Evolutionary conservation across 2,113 vertebrate species (phyloP).

Genomic region (Oreocharis arfaki): DNA sequence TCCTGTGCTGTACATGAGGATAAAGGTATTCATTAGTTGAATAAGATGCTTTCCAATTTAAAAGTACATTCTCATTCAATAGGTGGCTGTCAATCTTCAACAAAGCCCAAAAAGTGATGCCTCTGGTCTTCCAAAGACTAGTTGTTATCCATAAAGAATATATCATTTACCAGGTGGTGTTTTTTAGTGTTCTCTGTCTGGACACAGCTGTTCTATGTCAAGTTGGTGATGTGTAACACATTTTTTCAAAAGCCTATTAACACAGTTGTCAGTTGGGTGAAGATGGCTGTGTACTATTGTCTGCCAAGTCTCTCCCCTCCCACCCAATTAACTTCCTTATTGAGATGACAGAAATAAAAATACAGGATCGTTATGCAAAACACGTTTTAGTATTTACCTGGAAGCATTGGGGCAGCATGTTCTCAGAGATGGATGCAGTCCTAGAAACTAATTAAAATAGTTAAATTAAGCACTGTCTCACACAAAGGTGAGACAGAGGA

Average conservation of each 20-base stretch:
- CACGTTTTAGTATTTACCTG: slow-evolving; percentile 41
- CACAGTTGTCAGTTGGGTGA: slow-evolving; percentile 46
- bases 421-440: background rate
- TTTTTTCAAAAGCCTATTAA: slow-evolving; percentile 58
- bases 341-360: slow-evolving; percentile 59
- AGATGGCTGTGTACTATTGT: slow-evolving; percentile 40
- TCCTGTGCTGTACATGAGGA: background rate
- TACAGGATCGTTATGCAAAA: slow-evolving; percentile 43
- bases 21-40: background rate
- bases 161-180: slow-evolving; percentile 38
- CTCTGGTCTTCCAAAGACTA: background rate
- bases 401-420: slow-evolving; percentile 28
- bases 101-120: background rate
- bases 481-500: background rate
- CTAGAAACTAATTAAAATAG: background rate
- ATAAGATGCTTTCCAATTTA: slow-evolving; percentile 3
- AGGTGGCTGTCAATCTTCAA: slow-evolving; percentile 19
- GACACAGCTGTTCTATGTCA: slow-evolving; percentile 52
- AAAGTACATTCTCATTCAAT: background rate
- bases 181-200: slow-evolving; percentile 19
- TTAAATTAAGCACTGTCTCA: background rate
- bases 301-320: slow-evolving; percentile 49
- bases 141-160: background rate
- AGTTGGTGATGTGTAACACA: slow-evolving; percentile 49
- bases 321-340: slow-evolving; percentile 32